phyloP scores from a whole-genome alignment of 1,140 invertebrate species.

The Potamilus streckersoni region DNA sequence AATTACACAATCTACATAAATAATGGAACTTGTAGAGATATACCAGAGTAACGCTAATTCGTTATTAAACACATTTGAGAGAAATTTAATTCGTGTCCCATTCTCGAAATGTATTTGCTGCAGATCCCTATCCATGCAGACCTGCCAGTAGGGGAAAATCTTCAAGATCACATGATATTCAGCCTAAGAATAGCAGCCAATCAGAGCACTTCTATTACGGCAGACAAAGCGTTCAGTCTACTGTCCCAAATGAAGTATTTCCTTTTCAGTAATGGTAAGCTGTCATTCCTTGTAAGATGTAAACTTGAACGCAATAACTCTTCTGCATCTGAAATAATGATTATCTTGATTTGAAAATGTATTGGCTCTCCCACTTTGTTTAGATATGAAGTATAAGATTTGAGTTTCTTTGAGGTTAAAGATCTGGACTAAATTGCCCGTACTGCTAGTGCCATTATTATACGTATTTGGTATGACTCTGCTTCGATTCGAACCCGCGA shows the following conservation, averaged over 20 bases:
- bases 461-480: too few species aligned
- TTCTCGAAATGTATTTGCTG: not conserved
- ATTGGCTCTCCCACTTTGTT: too few species aligned
- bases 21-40: not conserved
- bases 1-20: too few species aligned
- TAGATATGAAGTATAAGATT: too few species aligned
- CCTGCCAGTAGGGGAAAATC: conserved; percentile 22
- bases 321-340: too few species aligned
- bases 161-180: conserved; percentile 25
- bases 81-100: not conserved
- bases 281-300: too few species aligned
- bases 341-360: too few species aligned
- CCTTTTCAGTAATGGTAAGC: conserved; percentile 20
- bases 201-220: conserved; percentile 10
- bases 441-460: too few species aligned
- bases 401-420: too few species aligned
- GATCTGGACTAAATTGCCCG: too few species aligned
- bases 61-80: not conserved
- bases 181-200: conserved; percentile 15
- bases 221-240: conserved; percentile 22
- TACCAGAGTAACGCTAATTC: not conserved
- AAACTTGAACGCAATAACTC: too few species aligned
- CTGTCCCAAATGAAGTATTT: conserved; percentile 26
- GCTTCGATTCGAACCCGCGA: too few species aligned
- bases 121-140: conserved; percentile 26